Conservation (phyloP, 2,888 invertebrate genomes). For the Cyrtodaria siliqua region DNA sequence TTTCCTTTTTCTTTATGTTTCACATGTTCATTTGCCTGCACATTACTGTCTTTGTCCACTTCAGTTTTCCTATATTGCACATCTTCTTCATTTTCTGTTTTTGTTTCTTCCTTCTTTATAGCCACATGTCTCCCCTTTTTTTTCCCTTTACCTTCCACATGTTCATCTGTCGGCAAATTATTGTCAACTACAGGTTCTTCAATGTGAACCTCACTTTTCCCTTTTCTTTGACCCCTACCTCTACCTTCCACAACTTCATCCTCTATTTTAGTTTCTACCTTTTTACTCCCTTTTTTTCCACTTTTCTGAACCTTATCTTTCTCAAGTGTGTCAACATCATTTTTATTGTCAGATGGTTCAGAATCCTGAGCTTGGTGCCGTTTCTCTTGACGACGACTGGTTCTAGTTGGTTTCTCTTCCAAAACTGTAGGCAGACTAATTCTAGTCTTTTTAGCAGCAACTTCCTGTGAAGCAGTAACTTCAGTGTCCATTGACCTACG, state of each 20-base stretch:
- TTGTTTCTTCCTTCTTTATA: slow-evolving; percentile 1
- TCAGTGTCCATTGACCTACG: slow-evolving; percentile 5
- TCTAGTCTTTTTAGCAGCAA: neutral
- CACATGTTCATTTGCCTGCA: slow-evolving; percentile 3
- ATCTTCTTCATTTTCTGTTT: no score
- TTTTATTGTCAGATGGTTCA: no score
- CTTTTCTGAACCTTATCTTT: neutral
- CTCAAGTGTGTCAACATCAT: neutral
- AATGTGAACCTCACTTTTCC: no score
- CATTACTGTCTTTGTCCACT: neutral
- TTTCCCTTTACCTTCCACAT: neutral
- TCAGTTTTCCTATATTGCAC: no score
- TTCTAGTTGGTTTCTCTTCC: slow-evolving; percentile 6
- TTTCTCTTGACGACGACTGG: slow-evolving; percentile 7
- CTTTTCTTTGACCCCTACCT: no score
- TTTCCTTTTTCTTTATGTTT: slow-evolving; percentile 19
- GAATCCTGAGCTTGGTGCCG: no score
- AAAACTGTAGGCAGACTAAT: slow-evolving; percentile 30
- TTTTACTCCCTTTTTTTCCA: slow-evolving; percentile 5
- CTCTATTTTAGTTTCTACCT: slow-evolving; percentile 1
- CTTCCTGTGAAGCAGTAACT: neutral
- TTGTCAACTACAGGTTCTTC: no score
- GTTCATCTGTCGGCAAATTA: no score
- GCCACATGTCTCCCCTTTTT: slow-evolving; percentile 6
- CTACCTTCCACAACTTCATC: neutral